A percentile compares a stretch with the other conserved stretches of the same genome.
These are phyloP conservation scores for Timema podura DNA, from an alignment of 2,888 invertebrate species.

Conservation along the genomic window DNA sequence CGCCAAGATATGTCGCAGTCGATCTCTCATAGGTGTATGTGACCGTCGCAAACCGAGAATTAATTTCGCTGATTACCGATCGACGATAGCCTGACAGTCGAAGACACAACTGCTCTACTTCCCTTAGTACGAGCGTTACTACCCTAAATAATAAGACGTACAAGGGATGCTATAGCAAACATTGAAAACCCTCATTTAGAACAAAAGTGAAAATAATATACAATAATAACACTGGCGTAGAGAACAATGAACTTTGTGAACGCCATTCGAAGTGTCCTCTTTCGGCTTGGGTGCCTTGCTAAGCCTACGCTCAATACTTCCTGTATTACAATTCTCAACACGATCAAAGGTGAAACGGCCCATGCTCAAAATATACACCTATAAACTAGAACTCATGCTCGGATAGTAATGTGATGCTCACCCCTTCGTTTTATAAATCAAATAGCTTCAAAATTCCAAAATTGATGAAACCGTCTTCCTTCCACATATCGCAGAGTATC, in stretches of 20 bases:
- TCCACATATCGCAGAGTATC: slow-evolving; percentile 35
- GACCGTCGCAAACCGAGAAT: slow-evolving; percentile 13
- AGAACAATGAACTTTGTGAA: slow-evolving; percentile 55
- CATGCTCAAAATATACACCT: slow-evolving; percentile 19
- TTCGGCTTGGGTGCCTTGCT: slow-evolving; percentile 46
- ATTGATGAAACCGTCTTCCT: slow-evolving; percentile 30
- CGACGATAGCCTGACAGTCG: slow-evolving; percentile 18
- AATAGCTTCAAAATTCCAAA: slow-evolving; percentile 36
- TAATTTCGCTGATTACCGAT: slow-evolving; percentile 20
- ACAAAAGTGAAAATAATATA: slow-evolving; percentile 18
- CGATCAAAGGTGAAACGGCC: slow-evolving; percentile 21
- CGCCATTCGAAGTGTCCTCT: slow-evolving; percentile 52
- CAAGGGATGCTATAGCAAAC: no score
- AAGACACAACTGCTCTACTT: no score
- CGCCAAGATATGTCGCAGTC: slow-evolving; percentile 9
- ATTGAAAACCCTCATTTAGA: no score
- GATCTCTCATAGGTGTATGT: slow-evolving; percentile 13
- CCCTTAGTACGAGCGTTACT: no score
- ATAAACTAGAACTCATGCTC: slow-evolving; percentile 22
- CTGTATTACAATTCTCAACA: slow-evolving; percentile 27
- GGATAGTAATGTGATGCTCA: slow-evolving; percentile 35
- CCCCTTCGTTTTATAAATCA: slow-evolving; percentile 35
- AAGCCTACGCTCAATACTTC: slow-evolving; percentile 42
- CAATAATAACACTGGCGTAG: slow-evolving; percentile 33
- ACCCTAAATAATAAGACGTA: no score